Percentiles rank a stretch among this genome's conserved stretches.
phyloP scores from a whole-genome alignment of 2,888 invertebrate species.

The Chydorus sphaericus region DNA sequence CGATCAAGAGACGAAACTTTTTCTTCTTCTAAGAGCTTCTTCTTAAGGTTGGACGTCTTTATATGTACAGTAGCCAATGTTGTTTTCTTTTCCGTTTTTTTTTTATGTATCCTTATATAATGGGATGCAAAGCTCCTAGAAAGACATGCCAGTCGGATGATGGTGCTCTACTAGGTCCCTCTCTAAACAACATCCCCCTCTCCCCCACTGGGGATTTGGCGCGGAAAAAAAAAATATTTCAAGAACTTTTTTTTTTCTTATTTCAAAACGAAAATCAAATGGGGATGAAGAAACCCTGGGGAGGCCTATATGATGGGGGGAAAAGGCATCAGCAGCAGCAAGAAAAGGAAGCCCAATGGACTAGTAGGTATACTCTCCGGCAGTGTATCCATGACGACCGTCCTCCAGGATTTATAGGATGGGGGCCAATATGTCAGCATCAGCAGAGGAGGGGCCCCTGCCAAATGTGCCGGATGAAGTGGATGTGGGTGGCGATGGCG shows the following conservation, averaged over 20 bases:
- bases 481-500: background rate
- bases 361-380: background rate
- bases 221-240: too few species aligned
- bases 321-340: background rate
- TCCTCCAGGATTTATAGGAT: background rate
- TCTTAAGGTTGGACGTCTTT: too few species aligned
- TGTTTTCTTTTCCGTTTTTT: background rate
- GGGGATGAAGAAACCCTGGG: constrained; percentile 1
- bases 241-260: background rate
- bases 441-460: constrained; percentile 6
- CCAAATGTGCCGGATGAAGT: constrained; percentile 4
- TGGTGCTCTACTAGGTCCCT: background rate
- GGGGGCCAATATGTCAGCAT: constrained; percentile 3
- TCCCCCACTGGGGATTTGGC: background rate
- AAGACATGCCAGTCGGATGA: background rate
- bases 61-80: too few species aligned
- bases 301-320: background rate
- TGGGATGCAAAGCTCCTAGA: constrained; percentile 1
- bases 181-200: background rate
- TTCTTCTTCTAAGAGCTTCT: too few species aligned
- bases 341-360: background rate
- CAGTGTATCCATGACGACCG: background rate
- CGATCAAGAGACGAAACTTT: too few species aligned
- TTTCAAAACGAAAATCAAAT: background rate
- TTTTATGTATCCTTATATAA: background rate